Percentiles rank a stretch among this genome's conserved stretches.
These are phyloP conservation scores for Hippocampus comes DNA, from an alignment of 2,113 vertebrate genomes.

Conservation along the genomic window DNA sequence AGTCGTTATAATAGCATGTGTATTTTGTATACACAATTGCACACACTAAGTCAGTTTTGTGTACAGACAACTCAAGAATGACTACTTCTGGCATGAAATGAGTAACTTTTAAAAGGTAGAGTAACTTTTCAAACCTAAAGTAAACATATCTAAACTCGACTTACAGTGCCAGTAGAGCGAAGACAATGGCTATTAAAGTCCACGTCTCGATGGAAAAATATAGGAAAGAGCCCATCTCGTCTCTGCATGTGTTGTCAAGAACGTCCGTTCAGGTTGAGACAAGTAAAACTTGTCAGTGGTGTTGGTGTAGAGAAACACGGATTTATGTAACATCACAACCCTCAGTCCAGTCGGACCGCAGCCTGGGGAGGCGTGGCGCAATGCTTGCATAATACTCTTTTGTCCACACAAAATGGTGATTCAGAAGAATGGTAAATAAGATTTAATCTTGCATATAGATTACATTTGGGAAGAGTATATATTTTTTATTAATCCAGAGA, in stretches of 20 bases:
- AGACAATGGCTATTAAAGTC: conserved; percentile 35
- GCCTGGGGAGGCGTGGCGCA: neutral
- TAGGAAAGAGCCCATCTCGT: conserved; percentile 19
- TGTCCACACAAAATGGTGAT: neutral
- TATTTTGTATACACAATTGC: neutral
- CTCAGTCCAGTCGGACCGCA: neutral
- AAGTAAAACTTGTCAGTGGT: neutral
- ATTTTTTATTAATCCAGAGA: neutral
- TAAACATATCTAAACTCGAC: conserved; percentile 30
- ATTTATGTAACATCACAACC: conserved; percentile 1
- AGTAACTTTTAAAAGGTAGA: neutral
- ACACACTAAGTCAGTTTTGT: too few relatives aligned
- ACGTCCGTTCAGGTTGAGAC: neutral
- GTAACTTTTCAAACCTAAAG: neutral
- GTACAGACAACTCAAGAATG: neutral
- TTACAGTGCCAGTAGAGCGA: conserved; percentile 60
- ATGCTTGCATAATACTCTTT: neutral
- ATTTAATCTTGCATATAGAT: neutral
- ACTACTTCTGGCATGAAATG: neutral
- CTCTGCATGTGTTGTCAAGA: neutral
- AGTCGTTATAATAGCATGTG: neutral
- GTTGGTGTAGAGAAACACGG: neutral
- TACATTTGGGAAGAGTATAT: neutral
- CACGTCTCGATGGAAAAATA: conserved; percentile 48
- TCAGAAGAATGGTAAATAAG: neutral